Evolutionary conservation across 2,797 vertebrate species (phyloP).

Genomic region (Sebastes reedi): DNA sequence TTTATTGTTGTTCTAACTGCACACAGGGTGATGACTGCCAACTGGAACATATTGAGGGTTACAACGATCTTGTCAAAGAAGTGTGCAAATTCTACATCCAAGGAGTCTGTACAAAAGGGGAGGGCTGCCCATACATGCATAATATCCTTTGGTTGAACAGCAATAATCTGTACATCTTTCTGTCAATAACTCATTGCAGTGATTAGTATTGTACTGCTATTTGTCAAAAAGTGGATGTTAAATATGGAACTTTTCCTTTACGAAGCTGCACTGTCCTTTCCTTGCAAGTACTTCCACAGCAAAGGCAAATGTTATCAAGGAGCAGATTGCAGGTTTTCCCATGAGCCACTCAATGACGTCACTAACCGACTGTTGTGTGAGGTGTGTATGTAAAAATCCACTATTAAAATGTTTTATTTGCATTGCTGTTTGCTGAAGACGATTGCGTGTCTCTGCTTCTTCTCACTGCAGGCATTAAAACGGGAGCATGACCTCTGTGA

Average conservation of each 20-base stretch:
- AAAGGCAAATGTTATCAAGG: constrained; percentile 86
- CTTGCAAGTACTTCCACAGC: constrained; percentile 93
- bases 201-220: not conserved
- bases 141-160: constrained; percentile 88
- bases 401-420: not conserved
- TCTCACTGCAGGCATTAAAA: constrained; percentile 46
- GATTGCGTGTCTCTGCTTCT: not conserved
- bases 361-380: constrained; percentile 86
- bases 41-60: constrained; percentile 86
- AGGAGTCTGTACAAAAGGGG: constrained; percentile 89
- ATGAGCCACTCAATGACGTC: constrained; percentile 87
- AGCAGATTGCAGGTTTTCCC: constrained; percentile 91
- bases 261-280: constrained; percentile 86
- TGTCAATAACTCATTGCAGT: not conserved
- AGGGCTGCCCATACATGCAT: constrained; percentile 93
- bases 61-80: constrained; percentile 87
- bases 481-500: not conserved
- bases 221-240: not conserved
- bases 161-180: not conserved
- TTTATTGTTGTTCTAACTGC: not conserved
- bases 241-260: constrained; percentile 79
- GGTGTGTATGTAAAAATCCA: constrained; percentile 72
- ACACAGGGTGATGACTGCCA: constrained; percentile 89
- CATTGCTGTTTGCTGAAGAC: not conserved
- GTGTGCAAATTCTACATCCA: constrained; percentile 92